Percentiles rank a stretch among this genome's conserved stretches.
Evolutionary conservation across 2,797 vertebrate species (phyloP).

Genomic region (Hirundo rustica): DNA sequence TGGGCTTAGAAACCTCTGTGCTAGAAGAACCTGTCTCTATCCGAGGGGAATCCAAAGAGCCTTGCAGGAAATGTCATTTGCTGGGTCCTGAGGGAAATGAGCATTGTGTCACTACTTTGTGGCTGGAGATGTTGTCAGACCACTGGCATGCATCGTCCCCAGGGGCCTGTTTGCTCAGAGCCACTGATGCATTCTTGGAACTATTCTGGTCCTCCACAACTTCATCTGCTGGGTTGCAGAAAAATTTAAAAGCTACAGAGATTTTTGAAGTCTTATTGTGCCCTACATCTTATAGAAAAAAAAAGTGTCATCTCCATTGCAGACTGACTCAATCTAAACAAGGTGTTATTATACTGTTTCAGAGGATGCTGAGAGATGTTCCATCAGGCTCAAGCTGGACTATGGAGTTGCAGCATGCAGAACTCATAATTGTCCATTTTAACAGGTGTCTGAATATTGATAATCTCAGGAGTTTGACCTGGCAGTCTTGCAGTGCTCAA

Average conservation of each 20-base stretch:
- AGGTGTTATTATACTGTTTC: background rate
- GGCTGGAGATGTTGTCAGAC: background rate
- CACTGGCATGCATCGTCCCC: background rate
- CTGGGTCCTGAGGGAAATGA: background rate
- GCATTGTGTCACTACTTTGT: accelerated
- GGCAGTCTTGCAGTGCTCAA: background rate
- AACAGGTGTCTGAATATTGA: background rate
- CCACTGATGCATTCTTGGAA: background rate
- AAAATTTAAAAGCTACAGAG: background rate
- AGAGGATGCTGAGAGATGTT: background rate
- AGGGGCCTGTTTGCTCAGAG: background rate
- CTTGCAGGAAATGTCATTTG: background rate
- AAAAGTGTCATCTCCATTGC: background rate
- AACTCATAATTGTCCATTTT: background rate
- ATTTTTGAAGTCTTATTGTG: background rate
- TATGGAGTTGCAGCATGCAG: background rate
- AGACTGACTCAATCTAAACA: background rate
- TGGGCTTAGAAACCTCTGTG: background rate
- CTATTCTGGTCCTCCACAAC: background rate
- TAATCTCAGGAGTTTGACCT: accelerated
- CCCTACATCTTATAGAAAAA: background rate
- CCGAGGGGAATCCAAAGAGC: background rate
- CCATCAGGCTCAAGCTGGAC: background rate
- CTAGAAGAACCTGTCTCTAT: background rate
- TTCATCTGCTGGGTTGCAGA: background rate